phyloP scores from a whole-genome alignment of 2,113 vertebrate genomes.

The Heloderma charlesbogerti region DNA sequence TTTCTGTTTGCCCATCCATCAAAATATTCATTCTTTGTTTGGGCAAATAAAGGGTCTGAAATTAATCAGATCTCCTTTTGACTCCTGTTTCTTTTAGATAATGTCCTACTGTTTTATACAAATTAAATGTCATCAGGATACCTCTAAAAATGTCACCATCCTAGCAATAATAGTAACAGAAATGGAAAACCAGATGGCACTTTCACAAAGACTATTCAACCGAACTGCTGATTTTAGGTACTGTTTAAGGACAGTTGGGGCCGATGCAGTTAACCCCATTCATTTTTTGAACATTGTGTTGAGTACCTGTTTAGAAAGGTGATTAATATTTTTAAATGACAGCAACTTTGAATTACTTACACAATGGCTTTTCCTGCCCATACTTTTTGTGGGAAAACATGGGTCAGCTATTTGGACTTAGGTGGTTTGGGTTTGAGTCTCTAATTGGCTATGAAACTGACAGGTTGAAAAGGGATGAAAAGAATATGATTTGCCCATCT shows the following conservation, averaged over 20 bases:
- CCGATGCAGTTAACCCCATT: conserved; percentile 6
- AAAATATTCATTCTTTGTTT: conserved; percentile 35
- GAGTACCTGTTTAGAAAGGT: background rate
- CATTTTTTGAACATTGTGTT: background rate
- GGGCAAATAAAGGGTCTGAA: conserved; percentile 16
- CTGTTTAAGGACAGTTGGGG: background rate
- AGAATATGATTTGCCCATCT: background rate
- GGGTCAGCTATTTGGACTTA: background rate
- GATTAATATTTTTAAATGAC: conserved; percentile 4
- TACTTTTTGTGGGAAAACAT: background rate
- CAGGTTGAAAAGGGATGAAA: background rate
- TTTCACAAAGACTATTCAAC: conserved; percentile 21
- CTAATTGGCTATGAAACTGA: background rate
- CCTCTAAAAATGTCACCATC: conserved; percentile 24
- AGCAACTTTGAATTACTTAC: background rate
- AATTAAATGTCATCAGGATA: conserved; percentile 11
- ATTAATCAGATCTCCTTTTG: conserved; percentile 13
- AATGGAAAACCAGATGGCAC: conserved; percentile 16
- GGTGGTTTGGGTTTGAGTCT: background rate
- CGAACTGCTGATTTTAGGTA: conserved; percentile 5
- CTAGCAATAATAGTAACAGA: background rate
- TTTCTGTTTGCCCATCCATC: background rate
- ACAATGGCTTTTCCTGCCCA: background rate
- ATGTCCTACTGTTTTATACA: background rate
- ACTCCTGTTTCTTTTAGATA: background rate